A percentile compares a stretch with the other conserved stretches of the same genome.
Evolutionary conservation across 2,113 vertebrate genomes (phyloP).

Genomic region (Scomber colias): DNA sequence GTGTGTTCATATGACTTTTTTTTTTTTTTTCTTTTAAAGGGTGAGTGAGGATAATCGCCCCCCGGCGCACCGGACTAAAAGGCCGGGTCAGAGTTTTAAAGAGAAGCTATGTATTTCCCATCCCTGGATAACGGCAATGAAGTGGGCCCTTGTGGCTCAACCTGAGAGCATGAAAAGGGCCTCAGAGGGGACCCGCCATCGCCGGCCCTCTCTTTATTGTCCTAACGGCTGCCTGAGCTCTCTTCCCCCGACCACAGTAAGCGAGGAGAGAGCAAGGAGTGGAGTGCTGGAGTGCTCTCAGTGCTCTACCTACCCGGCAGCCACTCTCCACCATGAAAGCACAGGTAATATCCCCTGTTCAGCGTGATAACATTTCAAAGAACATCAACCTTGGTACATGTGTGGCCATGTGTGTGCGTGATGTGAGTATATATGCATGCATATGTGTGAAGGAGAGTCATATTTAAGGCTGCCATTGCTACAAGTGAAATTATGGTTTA

Average conservation of each 20-base stretch:
- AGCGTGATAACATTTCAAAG: slow-evolving; percentile 51
- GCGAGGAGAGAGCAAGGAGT: slow-evolving; percentile 57
- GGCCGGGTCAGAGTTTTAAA: slow-evolving; percentile 84
- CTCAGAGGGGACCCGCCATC: slow-evolving; percentile 70
- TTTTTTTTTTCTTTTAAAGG: slow-evolving; percentile 49
- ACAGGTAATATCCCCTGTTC: slow-evolving; percentile 71
- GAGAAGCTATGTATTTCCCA: slow-evolving; percentile 78
- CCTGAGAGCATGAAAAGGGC: slow-evolving; percentile 79
- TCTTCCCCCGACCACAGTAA: slow-evolving; percentile 32
- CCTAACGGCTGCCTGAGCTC: slow-evolving; percentile 71
- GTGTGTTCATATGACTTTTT: slow-evolving; percentile 56
- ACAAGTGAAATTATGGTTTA: slow-evolving; percentile 18
- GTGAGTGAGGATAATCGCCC: slow-evolving; percentile 78
- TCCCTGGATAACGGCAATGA: slow-evolving; percentile 75
- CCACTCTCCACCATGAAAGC: slow-evolving; percentile 72
- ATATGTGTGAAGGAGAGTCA: background rate
- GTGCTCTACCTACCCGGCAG: slow-evolving; percentile 53
- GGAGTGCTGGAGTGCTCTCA: slow-evolving; percentile 74
- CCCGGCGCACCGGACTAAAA: slow-evolving; percentile 76
- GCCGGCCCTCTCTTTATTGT: slow-evolving; percentile 69
- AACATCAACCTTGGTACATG: slow-evolving; percentile 21
- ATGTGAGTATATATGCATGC: background rate
- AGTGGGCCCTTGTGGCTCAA: slow-evolving; percentile 80
- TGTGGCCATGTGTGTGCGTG: background rate
- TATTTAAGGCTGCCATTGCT: background rate